Evolutionary conservation across 2,113 vertebrate genomes (phyloP).

Genomic region (Blennius ocellaris): DNA sequence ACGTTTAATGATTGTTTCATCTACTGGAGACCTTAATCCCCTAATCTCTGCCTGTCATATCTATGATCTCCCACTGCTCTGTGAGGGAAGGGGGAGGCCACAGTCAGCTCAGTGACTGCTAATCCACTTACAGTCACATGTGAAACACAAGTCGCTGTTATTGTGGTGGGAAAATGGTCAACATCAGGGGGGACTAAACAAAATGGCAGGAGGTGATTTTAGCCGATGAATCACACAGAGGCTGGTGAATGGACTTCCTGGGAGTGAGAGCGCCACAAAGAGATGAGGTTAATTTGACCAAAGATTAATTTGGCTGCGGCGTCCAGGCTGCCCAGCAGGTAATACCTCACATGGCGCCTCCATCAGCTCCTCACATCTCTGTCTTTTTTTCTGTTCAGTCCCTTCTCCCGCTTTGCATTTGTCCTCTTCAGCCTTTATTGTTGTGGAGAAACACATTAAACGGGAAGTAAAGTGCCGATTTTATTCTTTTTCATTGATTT

Average conservation of each 20-base stretch:
- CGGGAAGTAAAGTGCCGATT: neutral
- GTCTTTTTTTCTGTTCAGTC: neutral
- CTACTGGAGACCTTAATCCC: constrained; percentile 59
- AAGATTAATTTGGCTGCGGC: constrained; percentile 14
- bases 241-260: constrained; percentile 44
- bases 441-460: neutral
- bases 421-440: neutral
- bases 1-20: constrained; percentile 69
- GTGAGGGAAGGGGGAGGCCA: constrained; percentile 55
- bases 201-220: constrained; percentile 48
- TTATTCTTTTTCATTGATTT: too few species aligned
- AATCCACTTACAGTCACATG: constrained; percentile 68
- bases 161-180: constrained; percentile 51
- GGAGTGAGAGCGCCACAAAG: constrained; percentile 26
- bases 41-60: constrained; percentile 62
- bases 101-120: constrained; percentile 52
- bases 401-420: neutral
- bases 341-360: neutral
- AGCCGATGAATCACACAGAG: constrained; percentile 58
- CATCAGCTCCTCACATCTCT: constrained; percentile 6
- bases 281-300: constrained; percentile 38
- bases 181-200: constrained; percentile 10
- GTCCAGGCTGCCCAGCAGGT: constrained; percentile 24
- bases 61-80: constrained; percentile 55
- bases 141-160: constrained; percentile 51